Evolutionary conservation across 2,113 vertebrate species (phyloP).

Genomic region (Laticauda colubrina): DNA sequence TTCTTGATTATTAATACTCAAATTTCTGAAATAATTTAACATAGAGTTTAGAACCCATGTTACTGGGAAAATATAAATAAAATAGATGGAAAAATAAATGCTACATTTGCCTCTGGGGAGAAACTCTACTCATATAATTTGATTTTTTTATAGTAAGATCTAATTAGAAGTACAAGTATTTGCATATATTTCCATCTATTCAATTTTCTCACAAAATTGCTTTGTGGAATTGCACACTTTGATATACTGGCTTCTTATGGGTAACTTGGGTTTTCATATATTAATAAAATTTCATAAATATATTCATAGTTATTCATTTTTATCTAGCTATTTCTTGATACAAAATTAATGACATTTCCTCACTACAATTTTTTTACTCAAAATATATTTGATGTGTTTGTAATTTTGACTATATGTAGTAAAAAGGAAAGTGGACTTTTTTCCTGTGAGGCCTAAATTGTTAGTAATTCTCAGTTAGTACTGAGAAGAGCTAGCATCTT

Average conservation of each 20-base stretch:
- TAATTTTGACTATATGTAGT: not conserved
- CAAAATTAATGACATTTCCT: not conserved
- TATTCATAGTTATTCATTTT: not conserved
- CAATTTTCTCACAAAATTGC: conserved; percentile 54
- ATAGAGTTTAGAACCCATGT: not conserved
- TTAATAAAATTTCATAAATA: not conserved
- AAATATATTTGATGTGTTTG: not conserved
- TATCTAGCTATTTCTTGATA: not conserved
- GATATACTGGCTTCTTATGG: not conserved
- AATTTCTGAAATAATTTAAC: not conserved
- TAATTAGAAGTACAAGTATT: conserved; percentile 64
- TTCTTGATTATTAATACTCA: not conserved
- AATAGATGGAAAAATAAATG: conserved; percentile 31
- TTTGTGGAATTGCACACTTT: conserved; percentile 49
- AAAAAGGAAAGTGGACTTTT: not conserved
- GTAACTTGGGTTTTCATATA: not conserved
- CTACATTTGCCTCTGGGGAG: conserved; percentile 48
- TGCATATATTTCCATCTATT: conserved; percentile 57
- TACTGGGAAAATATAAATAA: not conserved
- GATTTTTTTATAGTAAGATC: conserved; percentile 58
- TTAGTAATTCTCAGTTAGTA: not conserved
- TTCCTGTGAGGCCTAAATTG: not conserved
- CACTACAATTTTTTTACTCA: not conserved
- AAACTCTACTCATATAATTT: conserved; percentile 61
- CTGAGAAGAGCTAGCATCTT: not conserved